These are phyloP conservation scores for Sminthurides bifidus DNA, from an alignment of 1,140 invertebrate genomes.

Conservation along the genomic window DNA sequence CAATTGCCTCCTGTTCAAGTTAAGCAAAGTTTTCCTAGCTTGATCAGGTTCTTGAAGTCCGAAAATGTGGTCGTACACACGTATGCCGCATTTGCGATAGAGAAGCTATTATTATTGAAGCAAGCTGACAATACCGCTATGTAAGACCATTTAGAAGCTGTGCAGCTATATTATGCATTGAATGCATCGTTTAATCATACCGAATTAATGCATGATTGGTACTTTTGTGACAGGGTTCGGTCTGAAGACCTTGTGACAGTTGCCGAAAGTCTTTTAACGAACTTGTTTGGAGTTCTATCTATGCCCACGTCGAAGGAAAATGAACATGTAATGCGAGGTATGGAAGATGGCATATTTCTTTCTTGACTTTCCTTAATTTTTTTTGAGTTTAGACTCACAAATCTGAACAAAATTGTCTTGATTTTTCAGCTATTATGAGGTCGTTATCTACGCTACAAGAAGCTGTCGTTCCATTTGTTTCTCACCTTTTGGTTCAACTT, in stretches of 20 bases:
- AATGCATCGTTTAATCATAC: background rate
- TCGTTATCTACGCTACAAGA: conserved; percentile 71
- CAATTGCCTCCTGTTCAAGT: conserved; percentile 68
- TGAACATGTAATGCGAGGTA: conserved; percentile 92
- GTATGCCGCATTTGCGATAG: conserved; percentile 82
- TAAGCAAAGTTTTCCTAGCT: conserved; percentile 56
- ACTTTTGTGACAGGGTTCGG: conserved; percentile 45
- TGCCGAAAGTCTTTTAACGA: conserved; percentile 53
- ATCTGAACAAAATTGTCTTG: conserved; percentile 16
- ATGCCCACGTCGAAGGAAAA: conserved; percentile 72
- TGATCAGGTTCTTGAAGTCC: conserved; percentile 62
- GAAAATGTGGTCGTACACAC: conserved; percentile 76
- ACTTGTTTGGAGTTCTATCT: conserved; percentile 61
- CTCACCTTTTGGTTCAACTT: conserved; percentile 64
- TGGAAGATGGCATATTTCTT: conserved; percentile 20
- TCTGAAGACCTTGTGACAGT: conserved; percentile 46
- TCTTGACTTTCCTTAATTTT: background rate
- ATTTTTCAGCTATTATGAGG: conserved; percentile 67
- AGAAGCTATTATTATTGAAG: conserved; percentile 70
- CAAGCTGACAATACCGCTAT: conserved; percentile 43
- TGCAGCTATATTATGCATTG: conserved; percentile 9
- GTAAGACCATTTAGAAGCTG: conserved; percentile 39
- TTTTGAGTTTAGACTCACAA: background rate
- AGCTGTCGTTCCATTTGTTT: conserved; percentile 64
- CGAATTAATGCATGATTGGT: background rate